Conservation (phyloP, 2,113 vertebrate genomes). For the Myodes glareolus region DNA sequence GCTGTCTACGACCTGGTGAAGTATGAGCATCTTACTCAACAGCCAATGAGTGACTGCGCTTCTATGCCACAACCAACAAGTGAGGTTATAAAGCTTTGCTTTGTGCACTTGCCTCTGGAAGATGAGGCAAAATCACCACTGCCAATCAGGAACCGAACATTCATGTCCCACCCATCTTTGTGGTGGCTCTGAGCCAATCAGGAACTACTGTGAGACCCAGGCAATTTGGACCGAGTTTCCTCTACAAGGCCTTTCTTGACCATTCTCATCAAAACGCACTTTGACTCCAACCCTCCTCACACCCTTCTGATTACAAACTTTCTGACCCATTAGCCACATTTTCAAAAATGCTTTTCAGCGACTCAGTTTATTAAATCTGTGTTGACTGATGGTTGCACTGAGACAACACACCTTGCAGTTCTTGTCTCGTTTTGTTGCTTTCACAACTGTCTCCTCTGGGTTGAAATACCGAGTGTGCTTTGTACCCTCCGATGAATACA, state of each 20-base stretch:
- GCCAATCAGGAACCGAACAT: background rate
- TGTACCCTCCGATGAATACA: background rate
- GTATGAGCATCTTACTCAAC: background rate
- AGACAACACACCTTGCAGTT: background rate
- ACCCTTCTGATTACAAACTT: background rate
- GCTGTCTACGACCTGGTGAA: too few species aligned
- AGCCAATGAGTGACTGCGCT: background rate
- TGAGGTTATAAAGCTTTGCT: background rate
- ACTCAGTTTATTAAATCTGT: background rate
- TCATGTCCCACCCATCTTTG: background rate
- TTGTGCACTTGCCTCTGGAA: background rate
- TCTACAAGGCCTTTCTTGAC: background rate
- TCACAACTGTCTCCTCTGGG: background rate
- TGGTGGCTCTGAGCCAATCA: background rate
- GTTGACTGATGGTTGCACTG: background rate
- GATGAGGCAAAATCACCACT: background rate
- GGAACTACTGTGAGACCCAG: background rate
- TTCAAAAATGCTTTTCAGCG: background rate
- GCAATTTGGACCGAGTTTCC: accelerated
- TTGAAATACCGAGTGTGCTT: background rate
- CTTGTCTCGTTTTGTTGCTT: background rate
- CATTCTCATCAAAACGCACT: too few species aligned
- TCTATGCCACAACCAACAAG: background rate
- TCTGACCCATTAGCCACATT: background rate
- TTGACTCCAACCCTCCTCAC: background rate